phyloP scores from a whole-genome alignment of 2,797 vertebrate genomes.

The Podarcis siculus region DNA sequence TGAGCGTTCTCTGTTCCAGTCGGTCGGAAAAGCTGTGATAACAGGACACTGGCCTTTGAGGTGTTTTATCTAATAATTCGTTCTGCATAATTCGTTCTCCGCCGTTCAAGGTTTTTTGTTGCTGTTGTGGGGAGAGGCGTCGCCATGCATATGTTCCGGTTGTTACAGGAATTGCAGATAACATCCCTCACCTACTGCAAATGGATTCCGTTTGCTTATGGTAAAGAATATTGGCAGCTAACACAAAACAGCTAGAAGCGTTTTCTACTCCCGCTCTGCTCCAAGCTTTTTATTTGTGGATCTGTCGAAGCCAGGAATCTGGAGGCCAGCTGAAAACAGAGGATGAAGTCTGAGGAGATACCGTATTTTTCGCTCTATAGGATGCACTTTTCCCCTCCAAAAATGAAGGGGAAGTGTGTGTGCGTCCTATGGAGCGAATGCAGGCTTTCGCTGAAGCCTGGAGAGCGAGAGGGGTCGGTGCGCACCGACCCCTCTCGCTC shows the following conservation, averaged over 20 bases:
- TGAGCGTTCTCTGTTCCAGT: not conserved
- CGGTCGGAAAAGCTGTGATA: not conserved
- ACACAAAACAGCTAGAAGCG: not conserved
- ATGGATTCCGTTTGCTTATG: not conserved
- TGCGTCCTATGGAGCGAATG: too few species aligned
- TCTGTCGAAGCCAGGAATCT: not conserved
- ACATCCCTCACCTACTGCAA: not conserved
- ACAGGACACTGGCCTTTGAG: not conserved
- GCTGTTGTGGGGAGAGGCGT: not conserved
- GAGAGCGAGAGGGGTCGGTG: too few species aligned
- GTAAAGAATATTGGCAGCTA: not conserved
- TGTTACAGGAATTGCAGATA: not conserved
- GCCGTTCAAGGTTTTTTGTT: not conserved
- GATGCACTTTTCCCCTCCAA: too few species aligned
- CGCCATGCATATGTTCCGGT: not conserved
- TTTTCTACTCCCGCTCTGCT: not conserved
- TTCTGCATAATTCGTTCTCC: constrained; percentile 33
- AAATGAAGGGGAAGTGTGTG: too few species aligned
- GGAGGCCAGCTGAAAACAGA: not conserved
- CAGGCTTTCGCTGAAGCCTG: too few species aligned
- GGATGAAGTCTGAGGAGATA: not conserved
- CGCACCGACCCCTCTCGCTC: too few species aligned
- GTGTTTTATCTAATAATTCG: constrained; percentile 18
- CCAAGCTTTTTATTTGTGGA: not conserved
- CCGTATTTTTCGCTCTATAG: too few species aligned